Base-by-base conservation (phyloP, 2,888 invertebrate genomes). In the Pollenia angustigena region DNA sequence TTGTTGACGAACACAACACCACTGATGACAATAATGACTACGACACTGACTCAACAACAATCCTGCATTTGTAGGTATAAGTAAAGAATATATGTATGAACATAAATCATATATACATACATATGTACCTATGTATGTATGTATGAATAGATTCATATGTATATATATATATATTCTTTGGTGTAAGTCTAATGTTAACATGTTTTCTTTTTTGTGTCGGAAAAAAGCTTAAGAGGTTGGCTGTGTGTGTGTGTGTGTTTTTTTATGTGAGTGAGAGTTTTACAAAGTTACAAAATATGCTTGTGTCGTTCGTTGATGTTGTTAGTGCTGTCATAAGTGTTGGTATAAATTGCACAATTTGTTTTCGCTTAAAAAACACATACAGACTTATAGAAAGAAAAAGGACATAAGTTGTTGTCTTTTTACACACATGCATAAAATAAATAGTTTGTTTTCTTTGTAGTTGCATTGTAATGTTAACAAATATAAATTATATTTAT, bases 301-400 rank as follows among this genome's bases (percentile, higher is more conserved):
- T 58, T 46, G 52, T 71, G 12, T 62, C 62, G 52, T 52, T 58
- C 42, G n/a, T 66, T 54, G 62, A 48, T 46, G 42, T 44, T 64
- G 50, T 16, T 52, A 42, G 56, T 69, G 62, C 75, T 80, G 58
- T 66, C 66, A 76, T 80, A 83, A 83, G 86, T 83, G 86, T 76
- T 86, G 86, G 83, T 83, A 86, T 81, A 86, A 86, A 86, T 81
- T 84, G 84, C 84, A 87, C 87, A 87, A 83, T 81, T 78, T 72
- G 64, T 78, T 81, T 81, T 79, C 62, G 71, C 71, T 64, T 80
- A 78, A 60, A 80, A 71, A 66, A 76, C 69, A 75, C n/a, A 69
- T n/a, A 32, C 14, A 40, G 56, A 50, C 23, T 60, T 46, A 32
- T 44, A 14, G 23, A 23, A 32, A 62, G 71, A 32, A 62, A 62